Evolutionary conservation across 2,797 vertebrate genomes (phyloP).

Genomic region (Tiaroga cobitis): DNA sequence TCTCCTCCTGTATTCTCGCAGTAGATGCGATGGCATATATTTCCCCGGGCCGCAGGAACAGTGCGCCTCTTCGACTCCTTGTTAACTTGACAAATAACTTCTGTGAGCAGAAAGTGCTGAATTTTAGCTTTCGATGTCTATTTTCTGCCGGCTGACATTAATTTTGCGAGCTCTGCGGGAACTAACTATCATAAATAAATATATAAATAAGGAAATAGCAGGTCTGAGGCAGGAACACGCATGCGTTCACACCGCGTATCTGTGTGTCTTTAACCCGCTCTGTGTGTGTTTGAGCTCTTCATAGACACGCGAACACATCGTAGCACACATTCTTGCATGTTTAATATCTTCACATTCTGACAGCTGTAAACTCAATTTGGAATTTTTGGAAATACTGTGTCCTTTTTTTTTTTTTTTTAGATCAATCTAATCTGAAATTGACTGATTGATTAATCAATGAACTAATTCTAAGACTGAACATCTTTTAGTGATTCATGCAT

Average conservation of each 20-base stretch:
- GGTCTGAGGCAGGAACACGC: constrained; percentile 56
- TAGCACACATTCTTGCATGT: not conserved
- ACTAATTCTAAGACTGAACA: too few species aligned
- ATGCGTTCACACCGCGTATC: constrained; percentile 18
- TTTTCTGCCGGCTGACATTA: constrained; percentile 98
- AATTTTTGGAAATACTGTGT: too few species aligned
- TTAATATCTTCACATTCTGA: not conserved
- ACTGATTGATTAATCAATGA: not conserved
- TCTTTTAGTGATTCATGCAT: too few species aligned
- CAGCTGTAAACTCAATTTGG: not conserved
- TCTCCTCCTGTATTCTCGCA: constrained; percentile 85
- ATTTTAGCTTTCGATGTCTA: constrained; percentile 96
- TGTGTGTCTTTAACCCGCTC: not conserved
- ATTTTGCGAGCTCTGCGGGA: constrained; percentile 94
- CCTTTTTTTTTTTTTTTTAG: too few species aligned
- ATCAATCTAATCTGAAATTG: not conserved
- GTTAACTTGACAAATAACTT: constrained; percentile 99
- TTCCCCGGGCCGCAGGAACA: constrained; percentile 82
- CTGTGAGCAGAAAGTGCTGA: constrained; percentile 95
- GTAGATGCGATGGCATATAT: constrained; percentile 95
- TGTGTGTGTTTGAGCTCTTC: constrained; percentile 6
- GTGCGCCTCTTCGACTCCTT: constrained; percentile 86
- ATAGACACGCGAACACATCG: too few species aligned
- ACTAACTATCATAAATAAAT: constrained; percentile 89
- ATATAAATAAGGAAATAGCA: constrained; percentile 74